Percentiles rank a stretch among this genome's conserved stretches.
Evolutionary conservation across 2,797 vertebrate genomes (phyloP).

Genomic region (Poeciliopsis infans): DNA sequence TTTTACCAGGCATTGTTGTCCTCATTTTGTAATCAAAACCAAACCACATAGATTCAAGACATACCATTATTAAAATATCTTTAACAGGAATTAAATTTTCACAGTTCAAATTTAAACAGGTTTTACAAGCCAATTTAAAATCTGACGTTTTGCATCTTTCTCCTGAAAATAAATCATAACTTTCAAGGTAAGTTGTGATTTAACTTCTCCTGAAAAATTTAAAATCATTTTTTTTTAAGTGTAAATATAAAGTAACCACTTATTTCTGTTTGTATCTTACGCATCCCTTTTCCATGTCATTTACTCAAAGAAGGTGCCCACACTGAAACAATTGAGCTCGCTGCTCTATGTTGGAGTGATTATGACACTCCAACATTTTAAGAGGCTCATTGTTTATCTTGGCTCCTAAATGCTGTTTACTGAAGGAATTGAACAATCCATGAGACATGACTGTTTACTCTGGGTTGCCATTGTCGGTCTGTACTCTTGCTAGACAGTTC

Average conservation of each 20-base stretch:
- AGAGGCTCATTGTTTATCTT: conserved; percentile 68
- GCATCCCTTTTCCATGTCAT: conserved; percentile 29
- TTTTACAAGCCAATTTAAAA: conserved; percentile 5
- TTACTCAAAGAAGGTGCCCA: conserved; percentile 43
- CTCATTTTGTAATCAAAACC: conserved; percentile 6
- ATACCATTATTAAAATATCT: background rate
- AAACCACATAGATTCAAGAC: background rate
- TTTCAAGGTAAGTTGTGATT: background rate
- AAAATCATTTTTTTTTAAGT: conserved; percentile 5
- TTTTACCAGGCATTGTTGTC: background rate
- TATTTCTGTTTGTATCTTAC: conserved; percentile 7
- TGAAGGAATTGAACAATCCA: conserved; percentile 54
- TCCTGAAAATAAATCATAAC: no score
- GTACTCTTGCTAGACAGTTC: conserved; percentile 71
- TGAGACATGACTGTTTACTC: conserved; percentile 63
- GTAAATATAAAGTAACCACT: background rate
- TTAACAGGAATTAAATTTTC: background rate
- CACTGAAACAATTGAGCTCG: conserved; percentile 43
- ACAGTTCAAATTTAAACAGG: background rate
- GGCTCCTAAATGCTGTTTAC: conserved; percentile 67
- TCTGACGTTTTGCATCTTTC: no score
- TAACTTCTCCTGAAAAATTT: background rate
- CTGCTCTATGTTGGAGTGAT: conserved; percentile 37
- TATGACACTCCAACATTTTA: conserved; percentile 65
- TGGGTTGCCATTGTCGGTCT: conserved; percentile 68